phyloP scores from a whole-genome alignment of 2,888 invertebrate genomes.

The Quadroppia sp. region DNA sequence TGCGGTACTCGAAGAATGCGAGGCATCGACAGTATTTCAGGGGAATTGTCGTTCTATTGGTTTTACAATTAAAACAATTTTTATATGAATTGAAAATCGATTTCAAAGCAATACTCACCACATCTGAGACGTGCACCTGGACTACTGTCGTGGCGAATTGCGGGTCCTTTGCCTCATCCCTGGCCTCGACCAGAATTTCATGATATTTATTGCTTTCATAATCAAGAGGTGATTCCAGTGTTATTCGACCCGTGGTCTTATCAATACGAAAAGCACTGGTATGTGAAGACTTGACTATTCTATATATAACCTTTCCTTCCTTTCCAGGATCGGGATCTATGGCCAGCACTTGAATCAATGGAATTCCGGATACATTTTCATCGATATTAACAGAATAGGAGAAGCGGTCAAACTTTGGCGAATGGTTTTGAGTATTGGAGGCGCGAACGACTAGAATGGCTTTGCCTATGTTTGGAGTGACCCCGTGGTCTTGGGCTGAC shows the following conservation, averaged over 20 bases:
- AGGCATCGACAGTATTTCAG: slow-evolving; percentile 49
- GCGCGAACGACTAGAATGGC: slow-evolving; percentile 48
- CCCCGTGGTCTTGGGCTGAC: slow-evolving; percentile 50
- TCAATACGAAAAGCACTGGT: slow-evolving; percentile 49
- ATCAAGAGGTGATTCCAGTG: slow-evolving; percentile 48
- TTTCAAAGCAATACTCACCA: slow-evolving; percentile 19
- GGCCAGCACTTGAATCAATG: slow-evolving; percentile 48
- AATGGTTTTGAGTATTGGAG: slow-evolving; percentile 49
- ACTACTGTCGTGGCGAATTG: slow-evolving; percentile 48
- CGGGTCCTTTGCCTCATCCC: slow-evolving; percentile 49
- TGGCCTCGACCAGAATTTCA: slow-evolving; percentile 49
- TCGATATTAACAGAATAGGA: slow-evolving; percentile 49
- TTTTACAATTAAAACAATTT: too few relatives aligned
- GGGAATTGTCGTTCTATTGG: slow-evolving; percentile 48
- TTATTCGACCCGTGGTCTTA: slow-evolving; percentile 47
- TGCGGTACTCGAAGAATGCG: slow-evolving; percentile 48
- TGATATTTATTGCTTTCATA: slow-evolving; percentile 48
- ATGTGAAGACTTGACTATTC: slow-evolving; percentile 40
- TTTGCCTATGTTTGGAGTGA: slow-evolving; percentile 49
- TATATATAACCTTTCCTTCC: slow-evolving; percentile 45
- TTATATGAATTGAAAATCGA: not conserved
- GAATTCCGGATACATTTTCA: slow-evolving; percentile 48
- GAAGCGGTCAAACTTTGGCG: slow-evolving; percentile 49
- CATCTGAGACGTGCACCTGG: slow-evolving; percentile 49
- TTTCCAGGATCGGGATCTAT: slow-evolving; percentile 48